These are phyloP conservation scores for Glyptemys insculpta DNA, from an alignment of 2,797 vertebrate species.

Conservation along the genomic window DNA sequence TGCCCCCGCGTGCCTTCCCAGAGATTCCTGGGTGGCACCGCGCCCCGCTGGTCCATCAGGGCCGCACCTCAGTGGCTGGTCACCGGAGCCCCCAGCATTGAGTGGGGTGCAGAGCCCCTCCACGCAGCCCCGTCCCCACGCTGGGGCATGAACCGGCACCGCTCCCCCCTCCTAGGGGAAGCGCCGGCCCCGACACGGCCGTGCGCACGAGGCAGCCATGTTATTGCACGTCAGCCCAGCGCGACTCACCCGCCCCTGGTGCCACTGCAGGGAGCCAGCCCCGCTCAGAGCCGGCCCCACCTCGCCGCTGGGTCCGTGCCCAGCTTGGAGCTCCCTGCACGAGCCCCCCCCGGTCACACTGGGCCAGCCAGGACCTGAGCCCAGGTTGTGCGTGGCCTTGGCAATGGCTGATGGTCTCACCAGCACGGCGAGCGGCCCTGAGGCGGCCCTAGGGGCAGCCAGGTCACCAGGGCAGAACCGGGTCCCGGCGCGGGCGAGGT, in stretches of 20 bases:
- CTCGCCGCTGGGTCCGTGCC: too few relatives aligned
- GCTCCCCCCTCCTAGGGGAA: accelerated
- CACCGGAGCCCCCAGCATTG: background rate
- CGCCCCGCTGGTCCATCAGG: accelerated
- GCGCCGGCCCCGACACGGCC: background rate
- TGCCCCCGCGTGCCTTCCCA: background rate
- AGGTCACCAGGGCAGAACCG: constrained; percentile 37
- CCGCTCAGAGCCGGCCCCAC: background rate
- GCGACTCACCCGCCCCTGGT: accelerated
- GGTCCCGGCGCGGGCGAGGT: constrained; percentile 60
- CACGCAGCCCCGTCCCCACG: background rate
- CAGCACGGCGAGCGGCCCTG: accelerated
- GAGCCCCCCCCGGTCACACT: background rate
- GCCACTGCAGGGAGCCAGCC: constrained; percentile 18
- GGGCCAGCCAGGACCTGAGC: background rate
- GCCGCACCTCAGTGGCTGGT: background rate
- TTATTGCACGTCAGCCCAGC: constrained; percentile 66
- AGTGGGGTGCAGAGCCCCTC: background rate
- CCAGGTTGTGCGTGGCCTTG: accelerated
- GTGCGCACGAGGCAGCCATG: background rate
- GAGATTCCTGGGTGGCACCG: background rate
- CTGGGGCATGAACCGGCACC: background rate
- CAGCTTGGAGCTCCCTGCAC: background rate
- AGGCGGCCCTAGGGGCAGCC: background rate
- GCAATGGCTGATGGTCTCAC: accelerated